Evolutionary conservation across 92 coral and sea anemone species (phyloP).

Genomic region (Porites lobata): DNA sequence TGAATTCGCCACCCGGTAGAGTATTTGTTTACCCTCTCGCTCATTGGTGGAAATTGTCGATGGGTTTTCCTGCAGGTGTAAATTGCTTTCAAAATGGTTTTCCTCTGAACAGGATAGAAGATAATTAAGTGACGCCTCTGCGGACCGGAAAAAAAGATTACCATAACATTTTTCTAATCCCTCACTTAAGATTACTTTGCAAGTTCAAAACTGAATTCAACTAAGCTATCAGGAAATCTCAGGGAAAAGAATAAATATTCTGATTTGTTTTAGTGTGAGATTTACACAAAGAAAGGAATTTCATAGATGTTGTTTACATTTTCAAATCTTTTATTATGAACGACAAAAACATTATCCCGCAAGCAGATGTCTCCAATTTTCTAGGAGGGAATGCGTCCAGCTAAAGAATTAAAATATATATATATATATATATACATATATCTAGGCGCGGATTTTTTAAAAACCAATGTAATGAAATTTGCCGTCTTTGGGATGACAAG

Average conservation of each 20-base stretch:
- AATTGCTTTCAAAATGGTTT: background rate
- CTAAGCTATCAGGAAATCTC: background rate
- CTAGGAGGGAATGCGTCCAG: too few relatives aligned
- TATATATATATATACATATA: too few relatives aligned
- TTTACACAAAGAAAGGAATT: background rate
- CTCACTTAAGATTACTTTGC: too few relatives aligned
- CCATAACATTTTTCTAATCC: background rate
- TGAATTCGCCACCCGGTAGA: slow-evolving; percentile 14
- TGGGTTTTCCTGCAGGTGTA: slow-evolving; percentile 9
- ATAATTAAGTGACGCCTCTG: background rate
- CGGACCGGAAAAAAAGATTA: background rate
- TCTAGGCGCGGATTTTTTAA: too few relatives aligned
- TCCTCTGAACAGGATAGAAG: background rate
- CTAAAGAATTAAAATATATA: too few relatives aligned
- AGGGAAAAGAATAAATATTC: background rate
- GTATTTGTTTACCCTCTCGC: background rate
- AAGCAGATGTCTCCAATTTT: too few relatives aligned
- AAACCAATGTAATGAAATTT: too few relatives aligned
- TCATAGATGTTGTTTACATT: background rate
- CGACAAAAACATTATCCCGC: background rate
- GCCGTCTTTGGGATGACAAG: too few relatives aligned
- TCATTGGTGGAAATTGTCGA: slow-evolving; percentile 21
- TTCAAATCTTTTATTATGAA: too few relatives aligned
- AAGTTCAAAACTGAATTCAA: background rate
- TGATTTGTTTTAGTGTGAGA: background rate